These are phyloP conservation scores for Saccostrea echinata DNA, from an alignment of 1,140 invertebrate species.

Conservation along the genomic window DNA sequence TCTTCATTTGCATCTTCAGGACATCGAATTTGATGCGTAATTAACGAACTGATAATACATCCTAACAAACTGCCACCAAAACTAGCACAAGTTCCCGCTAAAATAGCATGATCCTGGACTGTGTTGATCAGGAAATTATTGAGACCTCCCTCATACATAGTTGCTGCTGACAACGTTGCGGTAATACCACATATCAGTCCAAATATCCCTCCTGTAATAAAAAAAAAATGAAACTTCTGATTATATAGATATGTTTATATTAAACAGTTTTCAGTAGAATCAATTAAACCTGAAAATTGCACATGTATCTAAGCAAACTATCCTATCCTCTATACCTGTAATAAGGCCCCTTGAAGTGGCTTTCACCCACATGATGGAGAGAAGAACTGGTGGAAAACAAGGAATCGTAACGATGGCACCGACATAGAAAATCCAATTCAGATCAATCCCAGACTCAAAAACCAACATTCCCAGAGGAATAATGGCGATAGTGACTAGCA, in stretches of 20 bases:
- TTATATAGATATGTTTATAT: neutral
- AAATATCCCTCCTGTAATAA: conserved; percentile 74
- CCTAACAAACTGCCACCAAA: conserved; percentile 75
- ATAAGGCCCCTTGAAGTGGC: conserved; percentile 74
- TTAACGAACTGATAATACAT: conserved; percentile 75
- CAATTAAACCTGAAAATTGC: too few species aligned
- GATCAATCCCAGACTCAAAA: conserved; percentile 74
- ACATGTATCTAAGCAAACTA: neutral
- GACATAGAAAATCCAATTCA: conserved; percentile 77
- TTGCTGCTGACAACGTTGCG: conserved; percentile 75
- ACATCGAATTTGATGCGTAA: conserved; percentile 72
- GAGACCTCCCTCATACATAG: conserved; percentile 76
- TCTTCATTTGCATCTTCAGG: conserved; percentile 69
- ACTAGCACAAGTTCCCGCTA: conserved; percentile 78
- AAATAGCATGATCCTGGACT: conserved; percentile 77
- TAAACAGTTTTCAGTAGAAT: neutral
- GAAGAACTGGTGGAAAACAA: conserved; percentile 75
- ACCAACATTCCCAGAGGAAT: conserved; percentile 74
- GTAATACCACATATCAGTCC: conserved; percentile 76
- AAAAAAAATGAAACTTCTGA: neutral
- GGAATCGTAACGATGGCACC: conserved; percentile 75
- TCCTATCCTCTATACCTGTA: conserved; percentile 59
- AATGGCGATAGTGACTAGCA: conserved; percentile 74
- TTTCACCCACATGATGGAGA: conserved; percentile 77
- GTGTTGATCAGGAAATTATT: conserved; percentile 78